Conservation (phyloP, 2,888 invertebrate genomes). For the Copidosoma aretas region DNA sequence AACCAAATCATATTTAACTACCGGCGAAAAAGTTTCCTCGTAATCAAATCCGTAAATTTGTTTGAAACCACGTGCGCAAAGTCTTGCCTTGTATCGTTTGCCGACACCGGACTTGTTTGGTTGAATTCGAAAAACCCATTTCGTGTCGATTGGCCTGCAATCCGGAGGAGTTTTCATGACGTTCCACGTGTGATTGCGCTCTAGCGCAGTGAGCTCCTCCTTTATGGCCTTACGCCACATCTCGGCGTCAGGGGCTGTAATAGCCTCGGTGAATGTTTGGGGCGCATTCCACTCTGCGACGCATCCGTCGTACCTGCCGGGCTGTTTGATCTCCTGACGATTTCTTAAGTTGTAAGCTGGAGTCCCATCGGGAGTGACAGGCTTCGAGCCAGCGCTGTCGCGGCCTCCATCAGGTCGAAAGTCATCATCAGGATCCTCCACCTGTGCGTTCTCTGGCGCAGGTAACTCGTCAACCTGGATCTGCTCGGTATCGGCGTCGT, state of each 20-base stretch:
- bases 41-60: constrained; percentile 25
- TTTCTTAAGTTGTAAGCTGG: no score
- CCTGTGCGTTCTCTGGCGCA: neutral
- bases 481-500: neutral
- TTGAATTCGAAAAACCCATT: constrained; percentile 1
- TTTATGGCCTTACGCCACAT: neutral
- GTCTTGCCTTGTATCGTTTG: constrained; percentile 24
- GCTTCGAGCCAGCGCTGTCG: neutral
- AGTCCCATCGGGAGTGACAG: no score
- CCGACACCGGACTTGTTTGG: neutral
- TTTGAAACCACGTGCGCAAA: constrained; percentile 20
- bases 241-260: neutral
- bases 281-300: no score
- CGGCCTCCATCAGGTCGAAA: neutral
- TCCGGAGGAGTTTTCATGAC: neutral
- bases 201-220: neutral
- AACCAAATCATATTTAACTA: neutral
- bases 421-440: neutral
- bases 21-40: constrained; percentile 14
- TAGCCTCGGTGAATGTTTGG: neutral
- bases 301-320: no score
- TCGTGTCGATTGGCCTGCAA: neutral
- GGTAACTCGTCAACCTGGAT: neutral
- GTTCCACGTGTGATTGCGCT: neutral
- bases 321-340: no score